Evolutionary conservation across 2,113 vertebrate species (phyloP), one percentile per base, ranked within the genome.

Genomic region (Furnarius figulus): DNA sequence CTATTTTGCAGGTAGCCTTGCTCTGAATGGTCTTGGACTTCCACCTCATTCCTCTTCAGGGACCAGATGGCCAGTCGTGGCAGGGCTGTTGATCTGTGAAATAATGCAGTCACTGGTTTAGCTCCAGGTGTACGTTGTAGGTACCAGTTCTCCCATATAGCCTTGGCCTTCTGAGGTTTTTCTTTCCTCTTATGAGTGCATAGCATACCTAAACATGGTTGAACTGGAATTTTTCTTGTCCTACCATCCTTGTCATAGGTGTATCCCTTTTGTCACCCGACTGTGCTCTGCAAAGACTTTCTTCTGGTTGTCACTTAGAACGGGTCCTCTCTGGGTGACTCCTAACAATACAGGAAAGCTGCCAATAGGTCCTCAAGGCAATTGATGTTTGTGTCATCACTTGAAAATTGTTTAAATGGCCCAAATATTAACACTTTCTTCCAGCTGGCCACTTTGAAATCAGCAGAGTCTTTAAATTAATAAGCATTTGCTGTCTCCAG

Each of bases 361-460:
- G 67, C 37, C 49, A 79, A 44, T 37, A 72, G 17, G 22, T 65
- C 46, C 44, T 50, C 44, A 85, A 72, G 47, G 47, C 56, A 95
- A 72, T 52, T 61, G 27, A 63, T 83, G 4, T 76, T 91, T 76
- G 27, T 92, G 55, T 42, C 31, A 42, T 62, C 55, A 37, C 73
- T 63, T 84, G 44, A 88, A 85, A 84, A 83, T 49, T 73, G 25
- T 42, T 88, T 80, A 90, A 94, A 80, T 76, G 53, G 49, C 72
- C 49, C 46, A 76, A 79, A 95, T 83, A 94, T 80, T 58, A 93
- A 47, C 66, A 49, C 82, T 88, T 65, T 13, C 23, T 87, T 40
- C 28, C 75, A 94, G 31, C 22, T 77, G 78, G 63, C 91, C 75
- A 86, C 75, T 86, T 83, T 39, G 58, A 83, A 86, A 90, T 84